Base-by-base conservation (phyloP, 2,888 invertebrate genomes). In the Ectemnius continuus region DNA sequence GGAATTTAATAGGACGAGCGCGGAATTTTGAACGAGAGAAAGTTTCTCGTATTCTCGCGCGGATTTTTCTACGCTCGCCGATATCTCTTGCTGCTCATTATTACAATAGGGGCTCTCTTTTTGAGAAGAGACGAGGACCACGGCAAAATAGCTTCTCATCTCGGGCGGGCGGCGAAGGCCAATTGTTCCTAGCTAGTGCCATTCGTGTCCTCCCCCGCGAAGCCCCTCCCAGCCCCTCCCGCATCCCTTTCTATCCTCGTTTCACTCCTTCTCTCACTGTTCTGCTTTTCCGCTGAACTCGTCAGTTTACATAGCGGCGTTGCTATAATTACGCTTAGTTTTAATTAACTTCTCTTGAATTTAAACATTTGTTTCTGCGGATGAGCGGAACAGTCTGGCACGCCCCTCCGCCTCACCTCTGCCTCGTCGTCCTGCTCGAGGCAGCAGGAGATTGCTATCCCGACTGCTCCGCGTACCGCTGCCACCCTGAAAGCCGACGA, bases 331-430 rank as follows among this genome's bases (percentile, higher is more conserved):
- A 82, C 86, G 78, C 83, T 80, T 83, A 82, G 87, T 87, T 86
- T 87, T 87, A 87, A 87, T 87, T 87, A 87, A 87, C 87, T 85
- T 86, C 84, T 80, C 85, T 81, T 77, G 83, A 86, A 87, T 86
- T 86, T 85, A 82, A 87, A 85, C 84, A 86, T 86, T 86, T 84
- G 85, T 84, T 82, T 75, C 82, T 73, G 62, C 64, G 78, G 83
- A 82, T 80, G 82, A 85, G 83, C 63, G 73, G 74, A 65, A 75
- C 69, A 73, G 67, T 67, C 70, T 61, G 60, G 61, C 52, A 4
- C 16, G 14, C 52, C 52, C n/a, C 16, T 47, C 70, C 78, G 66
- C 63, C 76, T 61, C 18, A 23, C 61, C 59, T 45, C 16, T 13
- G 57, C 14, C 59, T 56, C 45, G 57, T 67, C 75, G 48, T 28